Evolutionary conservation across 2,888 invertebrate genomes (phyloP), one percentile per base, ranked within the genome.

Genomic region (Ellobium chinense): DNA sequence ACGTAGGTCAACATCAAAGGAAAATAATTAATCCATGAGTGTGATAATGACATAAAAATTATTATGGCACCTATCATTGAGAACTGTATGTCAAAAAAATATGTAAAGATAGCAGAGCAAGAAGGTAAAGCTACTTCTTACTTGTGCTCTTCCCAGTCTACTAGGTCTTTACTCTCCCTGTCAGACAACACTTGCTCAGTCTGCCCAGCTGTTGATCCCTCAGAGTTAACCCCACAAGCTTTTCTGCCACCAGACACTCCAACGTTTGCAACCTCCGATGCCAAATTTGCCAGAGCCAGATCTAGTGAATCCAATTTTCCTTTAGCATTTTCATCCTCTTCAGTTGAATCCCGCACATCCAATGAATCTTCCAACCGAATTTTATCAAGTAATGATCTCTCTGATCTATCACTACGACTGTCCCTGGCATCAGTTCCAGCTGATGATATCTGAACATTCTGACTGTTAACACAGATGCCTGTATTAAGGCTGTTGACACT

Each of bases 321-420:
- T 46, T 21, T 14, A 9, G 65, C 27, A n/a, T 14, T 29, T 21
- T 31, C 68, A 9, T 60, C 56, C 29, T 65, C 75, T 36, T 31
- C 58, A 9, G 24, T 56, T 12, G 27, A 58, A 37, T 70, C 63
- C 12, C 1, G 1, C 0, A 66, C 4, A 60, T 73, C 46, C 24
- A 80, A 54, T 14, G 75, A 69, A 69, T 80, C 80, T 37, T 80
- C 75, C 36, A 80, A 63, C 21, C 29, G 34, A 2, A 60, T 56
- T 27, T 70, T 68, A 24, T 80, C 80, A 21, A 80, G 31, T n/a
- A 80, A 60, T 29, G 80, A 56, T 14, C 58, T 39, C 14, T 68
- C 34, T 1, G 24, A 7, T 7, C 29, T 21, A n/a, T 63, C 46
- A 14, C 9, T 24, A 7, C n/a, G 60, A 7, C 7, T 7, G 27